Conservation (phyloP, 1,140 invertebrate species). For the Zophobas atratus region DNA sequence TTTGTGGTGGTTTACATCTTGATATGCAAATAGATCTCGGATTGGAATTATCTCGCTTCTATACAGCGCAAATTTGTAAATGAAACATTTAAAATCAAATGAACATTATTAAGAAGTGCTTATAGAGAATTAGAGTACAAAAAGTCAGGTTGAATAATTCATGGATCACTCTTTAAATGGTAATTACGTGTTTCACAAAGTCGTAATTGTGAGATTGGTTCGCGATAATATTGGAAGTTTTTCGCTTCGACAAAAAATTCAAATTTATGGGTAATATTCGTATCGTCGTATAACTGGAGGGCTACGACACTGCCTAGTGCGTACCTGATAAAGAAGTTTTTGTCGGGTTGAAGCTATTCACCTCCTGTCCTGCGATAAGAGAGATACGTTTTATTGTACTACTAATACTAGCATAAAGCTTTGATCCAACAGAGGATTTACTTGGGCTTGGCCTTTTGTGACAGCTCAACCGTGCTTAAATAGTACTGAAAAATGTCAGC, state of each 20-base stretch:
- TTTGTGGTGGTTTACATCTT: conserved; percentile 21
- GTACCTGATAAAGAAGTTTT: conserved; percentile 42
- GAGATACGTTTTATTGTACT: conserved; percentile 43
- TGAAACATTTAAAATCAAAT: conserved; percentile 38
- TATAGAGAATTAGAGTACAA: conserved; percentile 31
- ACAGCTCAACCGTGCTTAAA: conserved; percentile 37
- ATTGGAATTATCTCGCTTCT: conserved; percentile 15
- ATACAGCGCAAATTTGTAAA: conserved; percentile 34
- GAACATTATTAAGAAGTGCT: conserved; percentile 32
- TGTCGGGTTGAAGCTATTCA: conserved; percentile 23
- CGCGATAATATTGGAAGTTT: conserved; percentile 10
- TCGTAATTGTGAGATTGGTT: conserved; percentile 27
- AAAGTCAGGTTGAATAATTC: conserved; percentile 31
- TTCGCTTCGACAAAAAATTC: conserved; percentile 20
- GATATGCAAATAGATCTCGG: conserved; percentile 24
- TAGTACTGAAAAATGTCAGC: conserved; percentile 36
- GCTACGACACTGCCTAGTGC: conserved; percentile 39
- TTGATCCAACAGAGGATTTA: conserved; percentile 36
- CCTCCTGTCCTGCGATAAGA: conserved; percentile 28
- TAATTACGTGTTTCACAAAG: conserved; percentile 21
- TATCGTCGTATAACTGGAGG: conserved; percentile 39
- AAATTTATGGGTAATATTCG: conserved; percentile 36
- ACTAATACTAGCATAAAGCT: conserved; percentile 40
- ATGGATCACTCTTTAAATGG: conserved; percentile 32
- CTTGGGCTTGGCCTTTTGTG: conserved; percentile 33